Evolutionary conservation across 2,888 invertebrate genomes (phyloP), one percentile per base, ranked within the genome.

Genomic region (Apamea anceps): DNA sequence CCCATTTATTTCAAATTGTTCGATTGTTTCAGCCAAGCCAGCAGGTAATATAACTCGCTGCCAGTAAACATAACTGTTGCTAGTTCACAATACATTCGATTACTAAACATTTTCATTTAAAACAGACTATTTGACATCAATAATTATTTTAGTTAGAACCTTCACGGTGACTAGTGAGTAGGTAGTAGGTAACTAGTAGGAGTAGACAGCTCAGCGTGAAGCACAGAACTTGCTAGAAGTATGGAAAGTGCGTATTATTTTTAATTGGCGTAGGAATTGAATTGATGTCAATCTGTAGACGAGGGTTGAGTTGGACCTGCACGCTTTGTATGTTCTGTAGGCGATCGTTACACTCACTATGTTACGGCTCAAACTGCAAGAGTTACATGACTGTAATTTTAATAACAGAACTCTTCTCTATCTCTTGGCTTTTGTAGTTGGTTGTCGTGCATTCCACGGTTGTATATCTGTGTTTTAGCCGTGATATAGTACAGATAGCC

Each of bases 21-120:
- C 89, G 82, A 89, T 89, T 89, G 89, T 89, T 89, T 89, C 89
- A 89, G 89, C 89, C 87, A 86, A 85, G 84, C 87, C 86, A 86
- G 84, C 86, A 89, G 89, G 89, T 89, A 89, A 86, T 83, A 85
- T 85, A 85, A 85, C 83, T 88, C 89, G 77, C 88, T 88, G 87
- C 88, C 83, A 85, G 84, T 82, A 77, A 81, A 87, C 84, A 85
- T 82, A 65, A 85, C 72, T 77, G 72, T 77, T 65, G 68, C 18
- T 73, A 80, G 81, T 84, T 82, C 65, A 77, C 85, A n/a, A 76
- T 37, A 75, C 72, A 13, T 72, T 60, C 57, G 37, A 72, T 72
- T 42, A 72, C 72, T 51, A 78, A 75, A 75, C 45, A 72, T 32
- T 68, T 57, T 54, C 2, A 37, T 67, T 65, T 13, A 8, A 73